Percentiles rank a stretch among this genome's conserved stretches.
These are phyloP conservation scores for Ploceus nigricollis DNA, from an alignment of 2,113 vertebrate species.

Conservation along the genomic window DNA sequence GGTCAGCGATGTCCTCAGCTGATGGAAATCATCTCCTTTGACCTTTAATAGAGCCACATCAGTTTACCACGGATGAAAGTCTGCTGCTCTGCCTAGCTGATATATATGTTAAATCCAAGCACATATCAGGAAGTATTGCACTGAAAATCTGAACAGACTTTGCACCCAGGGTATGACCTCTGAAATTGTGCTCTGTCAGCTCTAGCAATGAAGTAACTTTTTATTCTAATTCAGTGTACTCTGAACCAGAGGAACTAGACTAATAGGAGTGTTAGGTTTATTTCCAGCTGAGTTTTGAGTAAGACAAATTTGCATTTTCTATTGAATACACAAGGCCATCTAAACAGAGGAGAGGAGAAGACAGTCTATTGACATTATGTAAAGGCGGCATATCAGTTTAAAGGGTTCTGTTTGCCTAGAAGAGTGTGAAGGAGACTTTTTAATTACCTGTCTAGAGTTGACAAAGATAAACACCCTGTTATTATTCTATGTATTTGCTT, in stretches of 20 bases:
- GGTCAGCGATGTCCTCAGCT: neutral
- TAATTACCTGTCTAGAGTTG: constrained; percentile 66
- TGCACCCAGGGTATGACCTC: neutral
- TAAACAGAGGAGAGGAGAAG: constrained; percentile 21
- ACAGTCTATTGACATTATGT: constrained; percentile 50
- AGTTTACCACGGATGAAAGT: neutral
- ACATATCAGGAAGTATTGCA: neutral
- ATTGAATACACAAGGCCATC: constrained; percentile 28
- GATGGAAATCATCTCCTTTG: neutral
- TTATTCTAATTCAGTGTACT: neutral
- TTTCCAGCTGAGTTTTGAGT: neutral
- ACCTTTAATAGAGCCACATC: neutral
- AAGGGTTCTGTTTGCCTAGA: constrained; percentile 60
- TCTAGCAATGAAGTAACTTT: neutral
- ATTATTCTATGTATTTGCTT: constrained; percentile 65
- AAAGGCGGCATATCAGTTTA: constrained; percentile 35
- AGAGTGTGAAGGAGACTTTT: constrained; percentile 65
- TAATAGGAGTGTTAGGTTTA: neutral
- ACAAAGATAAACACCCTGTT: constrained; percentile 66
- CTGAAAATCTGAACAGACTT: neutral
- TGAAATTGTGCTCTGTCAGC: neutral
- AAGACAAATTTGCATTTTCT: constrained; percentile 45
- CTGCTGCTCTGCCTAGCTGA: neutral
- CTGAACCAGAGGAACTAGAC: neutral
- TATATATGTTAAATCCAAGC: neutral